phyloP scores from a whole-genome alignment of 2,797 vertebrate species.

The Liasis olivaceus region DNA sequence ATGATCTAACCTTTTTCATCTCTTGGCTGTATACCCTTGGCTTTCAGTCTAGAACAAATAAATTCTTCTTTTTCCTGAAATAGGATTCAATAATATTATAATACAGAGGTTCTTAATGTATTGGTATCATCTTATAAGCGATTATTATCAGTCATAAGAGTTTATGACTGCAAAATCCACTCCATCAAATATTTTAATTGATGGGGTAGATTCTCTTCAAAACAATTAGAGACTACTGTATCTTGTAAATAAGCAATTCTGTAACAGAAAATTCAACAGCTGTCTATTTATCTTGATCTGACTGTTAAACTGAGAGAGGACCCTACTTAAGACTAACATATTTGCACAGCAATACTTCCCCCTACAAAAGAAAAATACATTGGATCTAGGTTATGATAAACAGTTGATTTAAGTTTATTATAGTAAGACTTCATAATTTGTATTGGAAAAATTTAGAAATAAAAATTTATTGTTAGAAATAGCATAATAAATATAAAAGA shows the following conservation, averaged over 20 bases:
- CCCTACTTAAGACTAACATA: background rate
- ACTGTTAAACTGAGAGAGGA: background rate
- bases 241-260: background rate
- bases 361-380: background rate
- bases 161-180: background rate
- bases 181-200: background rate
- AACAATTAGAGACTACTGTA: background rate
- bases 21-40: slow-evolving; percentile 77
- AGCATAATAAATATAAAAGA: background rate
- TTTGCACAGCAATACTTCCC: background rate
- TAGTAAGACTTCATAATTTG: background rate
- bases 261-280: background rate
- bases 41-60: slow-evolving; percentile 77
- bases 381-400: background rate
- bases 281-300: background rate
- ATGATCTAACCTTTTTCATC: slow-evolving; percentile 83
- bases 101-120: background rate
- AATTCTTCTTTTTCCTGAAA: slow-evolving; percentile 91
- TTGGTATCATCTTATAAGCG: background rate
- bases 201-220: background rate
- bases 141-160: background rate
- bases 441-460: background rate
- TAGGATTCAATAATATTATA: slow-evolving; percentile 54
- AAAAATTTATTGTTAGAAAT: rapidly evolving
- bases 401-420: background rate